A percentile compares a stretch with the other conserved stretches of the same genome.
These are phyloP conservation scores for Adineta ricciae DNA, from an alignment of 2,888 invertebrate genomes.

Conservation along the genomic window DNA sequence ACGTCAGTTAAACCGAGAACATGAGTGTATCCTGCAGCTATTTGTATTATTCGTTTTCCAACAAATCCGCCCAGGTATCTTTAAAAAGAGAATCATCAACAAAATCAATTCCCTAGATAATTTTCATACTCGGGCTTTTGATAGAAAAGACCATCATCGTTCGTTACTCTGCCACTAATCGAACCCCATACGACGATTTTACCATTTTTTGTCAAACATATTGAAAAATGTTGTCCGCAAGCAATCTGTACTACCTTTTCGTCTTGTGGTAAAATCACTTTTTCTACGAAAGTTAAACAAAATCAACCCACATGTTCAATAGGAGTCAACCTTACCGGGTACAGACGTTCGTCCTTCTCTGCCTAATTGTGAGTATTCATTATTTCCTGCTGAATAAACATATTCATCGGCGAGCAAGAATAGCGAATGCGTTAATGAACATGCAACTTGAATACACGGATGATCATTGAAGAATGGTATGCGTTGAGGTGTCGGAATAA, in stretches of 20 bases:
- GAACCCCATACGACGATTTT: constrained; percentile 31
- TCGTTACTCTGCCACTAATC: constrained; percentile 34
- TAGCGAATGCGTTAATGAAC: not conserved
- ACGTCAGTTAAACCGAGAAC: constrained; percentile 68
- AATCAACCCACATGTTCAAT: not conserved
- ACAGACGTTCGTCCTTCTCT: constrained; percentile 41
- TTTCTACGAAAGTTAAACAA: not conserved
- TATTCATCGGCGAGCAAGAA: constrained; percentile 60
- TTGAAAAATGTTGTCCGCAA: constrained; percentile 27
- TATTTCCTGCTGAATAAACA: constrained; percentile 79
- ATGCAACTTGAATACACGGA: not conserved
- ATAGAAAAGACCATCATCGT: constrained; percentile 38
- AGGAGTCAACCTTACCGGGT: constrained; percentile 11
- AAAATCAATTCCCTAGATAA: not conserved
- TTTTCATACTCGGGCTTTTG: constrained; percentile 42
- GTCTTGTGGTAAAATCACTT: not conserved
- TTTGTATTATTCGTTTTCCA: constrained; percentile 68
- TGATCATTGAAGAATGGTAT: constrained; percentile 19
- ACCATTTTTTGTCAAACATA: constrained; percentile 29
- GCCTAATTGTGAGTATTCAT: constrained; percentile 82
- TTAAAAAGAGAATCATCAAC: not conserved
- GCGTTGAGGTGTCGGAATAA: not conserved
- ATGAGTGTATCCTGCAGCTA: constrained; percentile 73
- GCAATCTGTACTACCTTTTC: not conserved
- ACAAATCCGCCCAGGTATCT: constrained; percentile 53